Evolutionary conservation across 2,888 invertebrate species (phyloP), one percentile per base, ranked within the genome.

Genomic region (Chrysopilus asiliformis): DNA sequence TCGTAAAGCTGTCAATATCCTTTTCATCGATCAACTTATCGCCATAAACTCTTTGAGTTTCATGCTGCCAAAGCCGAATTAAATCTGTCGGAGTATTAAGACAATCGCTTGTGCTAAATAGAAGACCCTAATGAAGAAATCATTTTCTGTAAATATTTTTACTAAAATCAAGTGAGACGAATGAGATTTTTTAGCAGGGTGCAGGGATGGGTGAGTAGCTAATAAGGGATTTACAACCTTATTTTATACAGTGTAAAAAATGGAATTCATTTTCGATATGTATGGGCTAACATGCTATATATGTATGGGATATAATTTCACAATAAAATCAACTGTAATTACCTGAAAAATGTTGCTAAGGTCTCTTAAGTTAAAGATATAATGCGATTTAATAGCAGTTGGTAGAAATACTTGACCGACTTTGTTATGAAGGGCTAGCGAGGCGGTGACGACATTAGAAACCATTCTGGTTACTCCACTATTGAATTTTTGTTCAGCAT

Each of bases 351-450:
- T 79, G 58, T 94, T 94, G 3, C 93, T 93, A 38, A 95, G 71
- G 60, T 95, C 95, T 39, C 95, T 68, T 40, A 95, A 69, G 67
- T 95, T 95, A 63, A 95, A 95, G 50, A 94, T 80, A 54, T 95
- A 95, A 61, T 95, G 95, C 52, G 91, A 95, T 62, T 95, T 95
- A 35, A 89, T 80, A 3, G 94, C 94, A 2, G 94, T 95, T 0
- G 95, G 95, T 41, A 94, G 66, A 61, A 94, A 95, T 16, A 87
- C 75, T 58, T 85, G 80, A 2, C 82, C 73, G 3, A 83, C 79
- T 64, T 89, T 86, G 52, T 82, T 76, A 56, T 95, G 94, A 24
- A 95, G 59, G 13, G 79, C 75, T 38, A 94, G 71, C 1, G 91
- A 81, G 3, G 87, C 86, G 34, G 74, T 67, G 2, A 91, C 86